A percentile compares a stretch with the other conserved stretches of the same genome.
Conservation (phyloP, 2,888 invertebrate genomes). For the Leucania comma region DNA sequence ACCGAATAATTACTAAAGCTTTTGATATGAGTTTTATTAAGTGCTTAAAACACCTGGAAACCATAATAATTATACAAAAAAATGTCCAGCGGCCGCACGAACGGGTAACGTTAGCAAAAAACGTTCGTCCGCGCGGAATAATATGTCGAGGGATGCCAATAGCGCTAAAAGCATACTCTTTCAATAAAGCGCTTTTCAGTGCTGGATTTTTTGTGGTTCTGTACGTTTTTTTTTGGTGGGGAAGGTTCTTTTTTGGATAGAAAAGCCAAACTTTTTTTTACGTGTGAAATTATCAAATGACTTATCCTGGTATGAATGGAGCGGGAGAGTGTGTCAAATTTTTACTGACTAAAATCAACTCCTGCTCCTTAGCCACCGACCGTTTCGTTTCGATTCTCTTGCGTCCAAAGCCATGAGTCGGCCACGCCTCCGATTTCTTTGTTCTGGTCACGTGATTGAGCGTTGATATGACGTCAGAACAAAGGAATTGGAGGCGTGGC, state of each 20-base stretch:
- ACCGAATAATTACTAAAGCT: slow-evolving; percentile 41
- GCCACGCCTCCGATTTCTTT: too few species aligned
- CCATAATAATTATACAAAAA: slow-evolving; percentile 41
- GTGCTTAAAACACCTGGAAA: slow-evolving; percentile 47
- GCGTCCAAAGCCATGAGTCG: too few species aligned
- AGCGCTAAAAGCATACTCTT: slow-evolving; percentile 58
- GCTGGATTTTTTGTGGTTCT: slow-evolving; percentile 28
- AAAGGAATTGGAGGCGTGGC: too few species aligned
- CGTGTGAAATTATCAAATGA: too few species aligned
- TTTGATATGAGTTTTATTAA: slow-evolving; percentile 50
- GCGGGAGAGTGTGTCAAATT: too few species aligned
- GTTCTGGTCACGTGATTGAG: too few species aligned
- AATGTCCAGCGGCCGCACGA: slow-evolving; percentile 19
- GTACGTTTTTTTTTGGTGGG: background rate
- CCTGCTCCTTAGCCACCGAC: too few species aligned
- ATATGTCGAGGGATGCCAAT: slow-evolving; percentile 59
- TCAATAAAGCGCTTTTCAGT: slow-evolving; percentile 47
- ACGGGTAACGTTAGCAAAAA: slow-evolving; percentile 47
- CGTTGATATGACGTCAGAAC: too few species aligned
- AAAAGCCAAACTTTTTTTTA: background rate
- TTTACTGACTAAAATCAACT: too few species aligned
- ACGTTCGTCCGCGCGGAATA: slow-evolving; percentile 42
- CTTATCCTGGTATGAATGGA: too few species aligned
- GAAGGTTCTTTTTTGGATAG: background rate
- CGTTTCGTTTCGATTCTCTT: too few species aligned